A percentile compares a stretch with the other conserved stretches of the same genome.
phyloP scores from a whole-genome alignment of 2,888 invertebrate genomes.

The Digitonthophagus gazella region DNA sequence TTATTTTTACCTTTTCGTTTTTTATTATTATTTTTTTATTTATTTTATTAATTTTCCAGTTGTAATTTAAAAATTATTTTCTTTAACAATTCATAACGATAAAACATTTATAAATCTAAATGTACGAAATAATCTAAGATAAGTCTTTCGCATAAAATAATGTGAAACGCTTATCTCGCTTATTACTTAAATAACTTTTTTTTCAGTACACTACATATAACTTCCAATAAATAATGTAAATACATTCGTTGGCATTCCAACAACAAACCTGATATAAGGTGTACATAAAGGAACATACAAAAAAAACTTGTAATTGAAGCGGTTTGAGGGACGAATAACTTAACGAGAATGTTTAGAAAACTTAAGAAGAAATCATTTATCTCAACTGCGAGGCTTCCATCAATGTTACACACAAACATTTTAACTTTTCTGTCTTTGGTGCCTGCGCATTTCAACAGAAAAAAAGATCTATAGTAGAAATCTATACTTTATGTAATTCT shows the following conservation, averaged over 20 bases:
- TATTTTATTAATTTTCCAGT: background rate
- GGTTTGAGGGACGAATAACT: background rate
- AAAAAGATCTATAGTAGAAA: background rate
- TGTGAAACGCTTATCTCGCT: too few species aligned
- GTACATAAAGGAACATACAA: background rate
- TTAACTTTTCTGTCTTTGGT: background rate
- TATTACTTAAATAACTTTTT: too few species aligned
- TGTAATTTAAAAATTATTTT: background rate
- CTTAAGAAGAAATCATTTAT: too few species aligned
- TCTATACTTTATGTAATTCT: background rate
- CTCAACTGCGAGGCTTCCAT: background rate
- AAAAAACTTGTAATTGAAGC: background rate
- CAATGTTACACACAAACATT: background rate
- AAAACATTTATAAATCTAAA: background rate
- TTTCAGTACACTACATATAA: background rate
- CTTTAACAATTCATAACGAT: background rate
- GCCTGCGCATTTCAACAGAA: background rate
- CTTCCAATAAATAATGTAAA: background rate
- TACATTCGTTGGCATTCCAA: background rate
- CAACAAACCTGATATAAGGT: background rate
- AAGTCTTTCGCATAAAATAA: too few species aligned
- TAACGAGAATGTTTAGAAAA: too few species aligned
- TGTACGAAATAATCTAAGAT: background rate
- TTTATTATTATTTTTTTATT: background rate
- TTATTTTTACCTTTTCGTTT: constrained; percentile 3